A percentile compares a stretch with the other conserved stretches of the same genome.
Conservation (phyloP, 2,797 vertebrate genomes). For the Sebastes itinus region DNA sequence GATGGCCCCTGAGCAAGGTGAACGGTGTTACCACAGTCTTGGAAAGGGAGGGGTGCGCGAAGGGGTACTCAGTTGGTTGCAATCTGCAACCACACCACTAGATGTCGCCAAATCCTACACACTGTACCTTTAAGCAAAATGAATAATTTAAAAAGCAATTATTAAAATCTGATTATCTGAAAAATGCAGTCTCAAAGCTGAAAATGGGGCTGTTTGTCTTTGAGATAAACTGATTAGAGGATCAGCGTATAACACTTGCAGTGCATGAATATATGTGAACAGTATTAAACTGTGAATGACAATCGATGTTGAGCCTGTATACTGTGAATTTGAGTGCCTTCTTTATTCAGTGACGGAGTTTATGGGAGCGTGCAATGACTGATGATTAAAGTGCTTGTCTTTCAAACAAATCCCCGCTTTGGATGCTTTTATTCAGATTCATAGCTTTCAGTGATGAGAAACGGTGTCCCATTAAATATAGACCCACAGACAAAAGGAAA, state of each 20-base stretch:
- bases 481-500: conserved; percentile 64
- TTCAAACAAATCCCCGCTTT: neutral
- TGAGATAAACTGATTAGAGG: neutral
- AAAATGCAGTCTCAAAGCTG: neutral
- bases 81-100: no score
- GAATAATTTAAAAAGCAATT: neutral
- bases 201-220: neutral
- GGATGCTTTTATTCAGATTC: conserved; percentile 4
- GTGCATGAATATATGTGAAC: conserved; percentile 5
- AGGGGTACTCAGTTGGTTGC: no score
- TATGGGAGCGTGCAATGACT: neutral
- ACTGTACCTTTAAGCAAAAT: no score
- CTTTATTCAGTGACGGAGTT: neutral
- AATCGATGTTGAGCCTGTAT: neutral
- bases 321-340: conserved; percentile 38
- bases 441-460: neutral
- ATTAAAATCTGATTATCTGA: neutral
- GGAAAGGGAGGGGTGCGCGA: no score
- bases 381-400: conserved; percentile 45
- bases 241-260: neutral
- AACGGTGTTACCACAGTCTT: no score
- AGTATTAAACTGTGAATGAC: neutral
- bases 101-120: no score
- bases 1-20: no score
- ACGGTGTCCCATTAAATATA: neutral